A percentile compares a stretch with the other conserved stretches of the same genome.
phyloP scores from a whole-genome alignment of 2,797 vertebrate genomes.

The Melanotaenia nigrans region DNA sequence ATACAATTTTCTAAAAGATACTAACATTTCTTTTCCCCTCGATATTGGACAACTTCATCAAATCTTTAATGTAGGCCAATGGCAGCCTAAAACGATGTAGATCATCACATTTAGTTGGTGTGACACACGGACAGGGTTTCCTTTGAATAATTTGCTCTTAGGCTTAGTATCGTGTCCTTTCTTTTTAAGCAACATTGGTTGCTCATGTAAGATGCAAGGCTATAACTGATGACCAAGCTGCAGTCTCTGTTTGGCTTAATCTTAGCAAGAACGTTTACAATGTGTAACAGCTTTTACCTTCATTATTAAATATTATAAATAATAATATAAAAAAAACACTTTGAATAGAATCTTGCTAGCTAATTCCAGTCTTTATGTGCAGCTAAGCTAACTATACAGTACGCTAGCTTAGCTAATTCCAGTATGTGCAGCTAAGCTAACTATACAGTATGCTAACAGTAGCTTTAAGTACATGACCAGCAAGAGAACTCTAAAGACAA shows the following conservation, averaged over 20 bases:
- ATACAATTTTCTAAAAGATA: background rate
- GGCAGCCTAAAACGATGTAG: background rate
- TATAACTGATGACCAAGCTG: background rate
- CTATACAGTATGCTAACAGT: background rate
- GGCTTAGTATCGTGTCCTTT: background rate
- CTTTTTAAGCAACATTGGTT: background rate
- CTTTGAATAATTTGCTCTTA: background rate
- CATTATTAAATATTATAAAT: too few relatives aligned
- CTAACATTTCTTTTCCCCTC: fast-evolving
- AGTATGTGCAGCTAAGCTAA: too few relatives aligned
- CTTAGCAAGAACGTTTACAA: background rate
- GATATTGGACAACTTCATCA: background rate
- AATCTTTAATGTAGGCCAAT: background rate
- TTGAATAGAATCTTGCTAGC: background rate
- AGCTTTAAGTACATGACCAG: background rate
- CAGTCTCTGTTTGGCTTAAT: background rate
- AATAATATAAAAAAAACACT: background rate
- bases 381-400: background rate
- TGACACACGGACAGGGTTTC: background rate
- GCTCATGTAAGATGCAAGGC: background rate
- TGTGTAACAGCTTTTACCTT: background rate
- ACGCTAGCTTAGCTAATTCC: background rate
- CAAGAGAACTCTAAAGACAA: background rate
- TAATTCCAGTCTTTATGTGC: background rate
- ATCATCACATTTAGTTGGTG: background rate